Conservation (phyloP, 2,113 vertebrate species). For the Eulemur rufifrons region DNA sequence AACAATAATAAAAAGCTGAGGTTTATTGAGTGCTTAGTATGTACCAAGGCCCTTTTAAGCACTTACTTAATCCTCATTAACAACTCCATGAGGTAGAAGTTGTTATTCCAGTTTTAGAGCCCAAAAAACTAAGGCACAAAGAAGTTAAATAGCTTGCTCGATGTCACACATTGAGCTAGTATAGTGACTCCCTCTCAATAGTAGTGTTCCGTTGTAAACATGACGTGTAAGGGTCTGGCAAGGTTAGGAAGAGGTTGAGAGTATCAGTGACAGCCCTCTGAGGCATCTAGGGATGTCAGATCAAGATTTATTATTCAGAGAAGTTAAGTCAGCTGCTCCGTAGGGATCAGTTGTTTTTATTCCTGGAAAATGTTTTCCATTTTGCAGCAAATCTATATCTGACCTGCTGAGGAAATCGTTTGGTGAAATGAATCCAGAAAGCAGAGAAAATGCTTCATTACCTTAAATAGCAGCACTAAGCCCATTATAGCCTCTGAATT, state of each 20-base stretch:
- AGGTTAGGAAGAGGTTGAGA: background rate
- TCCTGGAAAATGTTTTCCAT: slow-evolving; percentile 71
- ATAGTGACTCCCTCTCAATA: background rate
- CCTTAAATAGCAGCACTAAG: slow-evolving; percentile 61
- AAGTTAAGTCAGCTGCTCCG: slow-evolving; percentile 54
- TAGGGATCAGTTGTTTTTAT: slow-evolving; percentile 57
- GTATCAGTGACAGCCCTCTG: background rate
- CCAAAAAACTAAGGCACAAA: background rate
- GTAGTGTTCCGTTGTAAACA: background rate
- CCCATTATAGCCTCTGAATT: slow-evolving; percentile 40
- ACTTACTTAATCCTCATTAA: background rate
- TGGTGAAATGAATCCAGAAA: slow-evolving; percentile 56
- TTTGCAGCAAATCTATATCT: slow-evolving; percentile 71
- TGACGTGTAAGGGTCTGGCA: background rate
- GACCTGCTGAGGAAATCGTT: slow-evolving; percentile 66
- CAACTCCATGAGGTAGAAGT: background rate
- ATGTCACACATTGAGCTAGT: background rate
- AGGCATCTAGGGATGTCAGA: background rate
- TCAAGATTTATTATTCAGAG: slow-evolving; percentile 16
- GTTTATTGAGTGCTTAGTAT: background rate
- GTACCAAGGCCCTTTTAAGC: background rate
- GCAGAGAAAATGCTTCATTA: slow-evolving; percentile 69
- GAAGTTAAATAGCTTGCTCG: background rate
- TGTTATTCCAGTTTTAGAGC: background rate
- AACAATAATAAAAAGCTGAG: background rate